A percentile compares a stretch with the other conserved stretches of the same genome.
Conservation (phyloP, 2,797 vertebrate genomes). For the Zalophus californianus region DNA sequence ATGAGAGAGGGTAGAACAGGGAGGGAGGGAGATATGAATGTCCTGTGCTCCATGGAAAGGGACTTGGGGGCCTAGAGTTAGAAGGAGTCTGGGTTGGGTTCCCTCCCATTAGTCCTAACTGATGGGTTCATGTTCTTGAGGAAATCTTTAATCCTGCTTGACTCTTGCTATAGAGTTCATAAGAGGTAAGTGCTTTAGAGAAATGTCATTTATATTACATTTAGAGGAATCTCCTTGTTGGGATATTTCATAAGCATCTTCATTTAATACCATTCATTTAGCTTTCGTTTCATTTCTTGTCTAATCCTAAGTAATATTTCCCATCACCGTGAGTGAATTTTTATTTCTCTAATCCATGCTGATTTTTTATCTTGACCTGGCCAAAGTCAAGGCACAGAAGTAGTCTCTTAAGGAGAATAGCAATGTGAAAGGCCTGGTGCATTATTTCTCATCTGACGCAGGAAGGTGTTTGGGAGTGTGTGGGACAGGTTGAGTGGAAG, state of each 20-base stretch:
- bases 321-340: background rate
- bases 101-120: background rate
- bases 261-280: background rate
- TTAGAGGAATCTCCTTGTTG: background rate
- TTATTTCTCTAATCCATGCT: background rate
- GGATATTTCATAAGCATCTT: background rate
- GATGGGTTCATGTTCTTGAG: background rate
- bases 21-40: background rate
- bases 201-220: background rate
- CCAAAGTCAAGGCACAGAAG: background rate
- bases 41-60: background rate
- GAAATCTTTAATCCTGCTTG: background rate
- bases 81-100: background rate
- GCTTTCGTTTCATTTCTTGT: background rate
- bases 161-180: background rate
- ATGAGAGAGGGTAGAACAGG: background rate
- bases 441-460: background rate
- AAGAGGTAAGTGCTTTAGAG: background rate
- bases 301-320: background rate
- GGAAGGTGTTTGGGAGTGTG: background rate
- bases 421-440: background rate
- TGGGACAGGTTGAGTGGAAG: background rate
- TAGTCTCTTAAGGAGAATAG: background rate
- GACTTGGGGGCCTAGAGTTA: background rate
- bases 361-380: background rate